Percentiles rank a stretch among this genome's conserved stretches.
These are phyloP conservation scores for Drosophila macrothrix DNA, from an alignment of 2,888 invertebrate species.

Conservation along the genomic window DNA sequence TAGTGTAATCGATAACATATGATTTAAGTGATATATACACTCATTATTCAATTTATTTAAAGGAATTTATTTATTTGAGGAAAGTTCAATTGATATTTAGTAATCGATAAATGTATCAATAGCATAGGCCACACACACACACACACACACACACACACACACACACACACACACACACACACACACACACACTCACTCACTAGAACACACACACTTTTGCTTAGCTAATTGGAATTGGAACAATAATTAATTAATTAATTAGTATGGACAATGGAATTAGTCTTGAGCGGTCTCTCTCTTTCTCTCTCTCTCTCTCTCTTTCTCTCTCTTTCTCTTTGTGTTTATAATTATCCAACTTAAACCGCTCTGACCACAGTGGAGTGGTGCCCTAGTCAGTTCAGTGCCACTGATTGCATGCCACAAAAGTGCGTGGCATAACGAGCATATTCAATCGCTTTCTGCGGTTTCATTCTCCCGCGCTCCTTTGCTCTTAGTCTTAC, in stretches of 20 bases:
- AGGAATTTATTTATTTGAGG: too few relatives aligned
- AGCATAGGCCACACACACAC: too few relatives aligned
- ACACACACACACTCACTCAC: too few relatives aligned
- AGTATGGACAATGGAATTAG: not conserved
- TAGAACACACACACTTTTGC: not conserved
- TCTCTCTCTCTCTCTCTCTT: not conserved
- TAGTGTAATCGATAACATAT: not conserved
- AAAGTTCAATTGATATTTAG: not conserved
- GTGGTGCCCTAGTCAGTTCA: slow-evolving; percentile 12
- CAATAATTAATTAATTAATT: not conserved
- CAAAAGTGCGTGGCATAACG: slow-evolving; percentile 69
- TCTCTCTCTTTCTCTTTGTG: not conserved
- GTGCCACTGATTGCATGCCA: slow-evolving; percentile 26
- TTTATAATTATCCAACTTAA: not conserved
- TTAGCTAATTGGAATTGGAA: not conserved
- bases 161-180: too few relatives aligned
- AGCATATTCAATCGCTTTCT: slow-evolving; percentile 56
- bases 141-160: too few relatives aligned
- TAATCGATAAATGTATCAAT: slow-evolving; percentile 19
- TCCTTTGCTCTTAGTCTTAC: slow-evolving; percentile 3
- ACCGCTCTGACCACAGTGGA: slow-evolving; percentile 27
- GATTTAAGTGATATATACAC: not conserved
- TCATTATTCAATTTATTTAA: not conserved
- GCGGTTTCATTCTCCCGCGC: slow-evolving; percentile 28
- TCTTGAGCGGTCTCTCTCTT: not conserved